phyloP scores from a whole-genome alignment of 2,113 vertebrate genomes.

The Rhynchomys soricoides region DNA sequence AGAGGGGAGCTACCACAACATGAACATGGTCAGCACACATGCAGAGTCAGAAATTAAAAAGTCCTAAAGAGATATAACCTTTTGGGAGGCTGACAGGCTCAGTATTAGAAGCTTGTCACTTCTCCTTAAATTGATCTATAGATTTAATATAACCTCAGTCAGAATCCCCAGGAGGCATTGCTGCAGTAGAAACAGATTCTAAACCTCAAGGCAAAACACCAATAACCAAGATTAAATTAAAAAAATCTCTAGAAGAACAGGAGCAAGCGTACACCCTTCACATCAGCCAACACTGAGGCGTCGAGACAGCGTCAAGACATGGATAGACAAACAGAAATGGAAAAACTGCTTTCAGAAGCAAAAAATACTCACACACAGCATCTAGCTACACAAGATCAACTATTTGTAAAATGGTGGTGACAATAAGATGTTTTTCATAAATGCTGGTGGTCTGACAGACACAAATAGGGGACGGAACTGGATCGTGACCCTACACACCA shows the following conservation, averaged over 20 bases:
- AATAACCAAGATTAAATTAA: slow-evolving; percentile 48
- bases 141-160: slow-evolving; percentile 14
- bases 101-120: slow-evolving; percentile 20
- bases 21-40: not conserved
- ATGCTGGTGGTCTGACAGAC: not conserved
- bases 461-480: not conserved
- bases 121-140: not conserved
- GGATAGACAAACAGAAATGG: not conserved
- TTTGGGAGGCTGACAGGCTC: not conserved
- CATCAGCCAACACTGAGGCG: not conserved
- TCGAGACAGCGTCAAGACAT: not conserved
- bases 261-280: not conserved
- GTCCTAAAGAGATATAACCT: not conserved
- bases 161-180: not conserved
- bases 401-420: not conserved
- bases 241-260: not conserved
- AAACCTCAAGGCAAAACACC: slow-evolving; percentile 20
- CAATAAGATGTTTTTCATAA: not conserved
- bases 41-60: not conserved
- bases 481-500: not conserved
- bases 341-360: slow-evolving; percentile 5
- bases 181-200: not conserved
- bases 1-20: not conserved
- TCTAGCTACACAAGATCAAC: not conserved
- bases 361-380: not conserved